Base-by-base conservation (phyloP, 2,113 vertebrate species). In the Romanogobio albipinnatus region DNA sequence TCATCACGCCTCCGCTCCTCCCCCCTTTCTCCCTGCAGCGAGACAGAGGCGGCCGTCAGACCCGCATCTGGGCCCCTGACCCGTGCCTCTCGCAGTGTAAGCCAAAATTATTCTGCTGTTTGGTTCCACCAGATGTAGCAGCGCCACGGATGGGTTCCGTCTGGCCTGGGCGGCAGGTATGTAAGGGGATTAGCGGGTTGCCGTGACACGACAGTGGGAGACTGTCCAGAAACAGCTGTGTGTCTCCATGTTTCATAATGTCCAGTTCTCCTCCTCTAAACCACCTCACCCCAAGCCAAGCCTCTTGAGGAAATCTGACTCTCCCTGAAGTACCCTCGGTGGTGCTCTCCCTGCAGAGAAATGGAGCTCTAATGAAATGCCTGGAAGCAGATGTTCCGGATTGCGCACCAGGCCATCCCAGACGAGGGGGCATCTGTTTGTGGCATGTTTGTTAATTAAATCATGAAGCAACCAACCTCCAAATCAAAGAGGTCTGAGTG, bases 201-300 rank as follows among this genome's bases (percentile, higher is more conserved):
- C 92, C 89, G 91, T 89, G 89, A 85, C 90, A 88, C 85, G 87
- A 88, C 90, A 88, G 90, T 90, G 87, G 91, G 91, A 91, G 89
- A 90, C 90, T 89, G 87, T 93, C 89, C 90, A 93, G 89, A 93
- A 92, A 93, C 92, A 94, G 91, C 92, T 94, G 92, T 91, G 88
- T 90, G 90, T 90, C 90, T 92, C 89, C 90, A 90, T 90, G 91
- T 93, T 93, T 93, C 92, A 92, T 92, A 93, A 93, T 85, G 70
- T 84, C 85, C 90, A 86, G 82, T 91, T 89, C 89, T 84, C 90
- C 89, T 82, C 80, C 77, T 39, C 85, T 92, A 84, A 92, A 15
- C 11, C 10, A 4, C 17, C 53, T 17, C 17, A 22, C 17, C 17
- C 53, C 17, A 56, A 56, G 17, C 53, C 53, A 19, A 82, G 79